Evolutionary conservation across 2,888 invertebrate species (phyloP).

Genomic region (Netelia virgata): DNA sequence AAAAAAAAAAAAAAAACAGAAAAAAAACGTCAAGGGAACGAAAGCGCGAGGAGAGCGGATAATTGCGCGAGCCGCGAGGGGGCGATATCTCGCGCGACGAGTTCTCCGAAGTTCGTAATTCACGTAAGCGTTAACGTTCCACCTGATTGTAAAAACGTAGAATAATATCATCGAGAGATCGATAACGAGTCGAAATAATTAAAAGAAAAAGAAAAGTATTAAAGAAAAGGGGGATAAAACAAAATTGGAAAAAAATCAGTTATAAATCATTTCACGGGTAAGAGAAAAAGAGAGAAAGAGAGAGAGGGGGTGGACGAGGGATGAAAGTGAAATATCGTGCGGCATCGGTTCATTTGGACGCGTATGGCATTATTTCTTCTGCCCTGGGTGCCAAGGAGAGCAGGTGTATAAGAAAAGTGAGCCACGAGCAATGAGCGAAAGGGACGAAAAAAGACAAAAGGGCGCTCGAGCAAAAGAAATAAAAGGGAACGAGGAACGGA

Average conservation of each 20-base stretch:
- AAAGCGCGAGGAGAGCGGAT: constrained; percentile 34
- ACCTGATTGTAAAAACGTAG: constrained; percentile 26
- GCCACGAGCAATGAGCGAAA: constrained; percentile 27
- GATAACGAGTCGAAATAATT: constrained; percentile 29
- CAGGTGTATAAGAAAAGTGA: constrained; percentile 50
- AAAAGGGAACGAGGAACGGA: not conserved
- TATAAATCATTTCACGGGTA: constrained; percentile 34
- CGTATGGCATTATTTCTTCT: constrained; percentile 51
- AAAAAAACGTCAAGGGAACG: constrained; percentile 1
- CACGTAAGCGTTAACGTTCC: not conserved
- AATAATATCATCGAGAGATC: constrained; percentile 45
- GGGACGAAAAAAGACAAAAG: constrained; percentile 18
- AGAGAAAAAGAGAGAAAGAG: not conserved
- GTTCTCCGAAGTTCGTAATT: constrained; percentile 32
- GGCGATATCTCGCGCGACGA: constrained; percentile 19
- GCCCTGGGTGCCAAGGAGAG: not conserved
- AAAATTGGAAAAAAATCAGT: constrained; percentile 24
- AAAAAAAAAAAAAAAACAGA: constrained; percentile 6
- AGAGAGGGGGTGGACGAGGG: not conserved
- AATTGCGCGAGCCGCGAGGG: constrained; percentile 47
- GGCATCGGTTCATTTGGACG: constrained; percentile 47
- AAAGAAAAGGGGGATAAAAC: not conserved
- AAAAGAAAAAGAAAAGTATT: too few relatives aligned
- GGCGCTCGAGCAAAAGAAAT: constrained; percentile 2
- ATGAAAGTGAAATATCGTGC: constrained; percentile 59